Evolutionary conservation across 92 coral and sea anemone species (phyloP), one percentile per base, ranked within the genome.

Genomic region (Zoanthus sansibaricus): DNA sequence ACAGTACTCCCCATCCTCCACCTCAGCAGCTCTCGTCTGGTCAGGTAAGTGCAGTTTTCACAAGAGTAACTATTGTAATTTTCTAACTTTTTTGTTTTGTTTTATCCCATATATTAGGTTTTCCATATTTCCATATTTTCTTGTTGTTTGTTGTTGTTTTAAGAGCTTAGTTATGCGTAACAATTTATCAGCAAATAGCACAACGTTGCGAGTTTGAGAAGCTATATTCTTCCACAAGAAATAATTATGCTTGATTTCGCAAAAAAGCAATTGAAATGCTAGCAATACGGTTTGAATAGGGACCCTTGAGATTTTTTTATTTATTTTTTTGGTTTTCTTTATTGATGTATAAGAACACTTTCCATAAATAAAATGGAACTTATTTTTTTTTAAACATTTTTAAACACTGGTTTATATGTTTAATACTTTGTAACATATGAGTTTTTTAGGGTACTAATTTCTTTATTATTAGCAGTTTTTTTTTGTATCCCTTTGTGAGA

Each of bases 1-100:
- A 94, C 89, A 96, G 98, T 91, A 94, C 88, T 87, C 96, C 95
- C 18, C 96, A 94, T 61, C 92, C 93, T 31, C 78, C 94, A 62
- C 88, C 85, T 46, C 59, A 96, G 58, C 87, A 80, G 45, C 69
- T 91, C 7, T 92, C 95, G 86, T 89, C 90, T 84, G 93, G 90
- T 76, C 98, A 94, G 95, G 98, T 94, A 93, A 78, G 95, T 83
- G 51, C 54, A 78, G 32, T 78, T 74, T 69, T 8, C 30, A 16
- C 90, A 45, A 80, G 74, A 80, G 37, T 14, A 75, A 66, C 55
- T 5, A 5, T 66, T 20, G 49, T 30, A 75, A 31, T 44, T 62
- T 79, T 79, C 12, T 3, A 33, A n/a, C n/a, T n/a, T 44, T 51
- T 76, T n/a, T n/a, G 2, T 8, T 64, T 0, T 69, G 4, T 32